Percentiles rank a stretch among this genome's conserved stretches.
These are phyloP conservation scores for Lepilemur septentrionalis DNA, from an alignment of 2,797 vertebrate genomes.

Conservation along the genomic window DNA sequence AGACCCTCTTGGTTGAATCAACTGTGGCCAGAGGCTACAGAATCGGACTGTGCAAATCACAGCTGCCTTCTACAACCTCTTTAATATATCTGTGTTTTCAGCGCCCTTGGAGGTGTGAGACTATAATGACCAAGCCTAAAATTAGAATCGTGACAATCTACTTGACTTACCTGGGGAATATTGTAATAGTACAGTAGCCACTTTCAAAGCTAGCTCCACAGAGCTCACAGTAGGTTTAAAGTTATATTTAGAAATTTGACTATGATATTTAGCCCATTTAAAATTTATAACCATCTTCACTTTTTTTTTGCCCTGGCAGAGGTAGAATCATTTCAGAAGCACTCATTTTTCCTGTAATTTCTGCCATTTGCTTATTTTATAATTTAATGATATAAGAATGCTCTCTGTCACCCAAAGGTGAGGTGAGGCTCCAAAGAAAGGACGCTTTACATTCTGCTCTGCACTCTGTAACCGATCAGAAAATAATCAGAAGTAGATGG, in stretches of 20 bases:
- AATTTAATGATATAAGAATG: background rate
- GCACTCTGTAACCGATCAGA: background rate
- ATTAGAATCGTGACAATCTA: background rate
- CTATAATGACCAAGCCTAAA: background rate
- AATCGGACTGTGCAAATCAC: background rate
- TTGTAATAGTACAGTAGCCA: background rate
- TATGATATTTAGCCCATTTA: background rate
- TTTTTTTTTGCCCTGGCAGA: background rate
- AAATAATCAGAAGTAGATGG: background rate
- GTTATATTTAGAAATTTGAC: background rate
- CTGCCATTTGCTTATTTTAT: slow-evolving; percentile 10
- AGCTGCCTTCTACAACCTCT: background rate
- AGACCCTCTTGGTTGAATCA: background rate
- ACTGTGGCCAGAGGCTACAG: background rate
- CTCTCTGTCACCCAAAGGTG: background rate
- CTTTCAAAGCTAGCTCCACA: background rate
- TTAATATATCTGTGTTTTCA: background rate
- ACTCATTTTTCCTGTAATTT: background rate
- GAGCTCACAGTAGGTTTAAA: background rate
- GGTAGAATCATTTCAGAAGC: background rate
- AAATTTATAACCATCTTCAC: slow-evolving; percentile 20
- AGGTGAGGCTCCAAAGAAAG: background rate
- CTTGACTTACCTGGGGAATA: background rate
- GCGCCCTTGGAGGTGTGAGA: background rate
- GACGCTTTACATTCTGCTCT: background rate